These are phyloP conservation scores for Montipora efflorescens DNA, from an alignment of 64 coral and sea anemone species.

Conservation along the genomic window DNA sequence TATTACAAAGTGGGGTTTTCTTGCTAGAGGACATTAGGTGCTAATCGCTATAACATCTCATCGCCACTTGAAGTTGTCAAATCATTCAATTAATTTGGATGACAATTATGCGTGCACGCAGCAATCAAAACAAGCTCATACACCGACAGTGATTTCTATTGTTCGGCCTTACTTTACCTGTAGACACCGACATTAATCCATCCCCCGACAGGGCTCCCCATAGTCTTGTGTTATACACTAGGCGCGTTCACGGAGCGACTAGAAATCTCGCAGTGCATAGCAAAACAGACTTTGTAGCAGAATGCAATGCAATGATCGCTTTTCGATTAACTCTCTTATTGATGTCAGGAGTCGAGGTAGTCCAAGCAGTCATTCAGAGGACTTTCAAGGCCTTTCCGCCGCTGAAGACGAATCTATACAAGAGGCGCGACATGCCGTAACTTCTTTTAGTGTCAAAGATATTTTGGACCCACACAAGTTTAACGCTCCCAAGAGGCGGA, in stretches of 20 bases:
- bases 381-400: conserved; percentile 56
- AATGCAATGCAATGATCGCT: conserved; percentile 85
- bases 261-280: conserved; percentile 51
- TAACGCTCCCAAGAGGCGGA: conserved; percentile 54
- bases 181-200: conserved; percentile 93
- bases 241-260: background rate
- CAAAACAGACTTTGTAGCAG: conserved; percentile 32
- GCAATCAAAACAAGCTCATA: conserved; percentile 94
- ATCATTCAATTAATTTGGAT: conserved; percentile 99
- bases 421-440: conserved; percentile 78
- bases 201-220: conserved; percentile 74
- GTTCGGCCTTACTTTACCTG: conserved; percentile 82
- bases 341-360: conserved; percentile 46
- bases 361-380: conserved; percentile 57
- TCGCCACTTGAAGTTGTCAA: conserved; percentile 95
- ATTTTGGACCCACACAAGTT: conserved; percentile 98
- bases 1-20: conserved; percentile 70
- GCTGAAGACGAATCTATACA: conserved; percentile 66
- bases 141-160: conserved; percentile 85
- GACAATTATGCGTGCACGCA: conserved; percentile 88
- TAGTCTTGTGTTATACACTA: conserved; percentile 27
- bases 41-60: conserved; percentile 97
- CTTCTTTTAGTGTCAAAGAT: conserved; percentile 98
- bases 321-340: conserved; percentile 82
- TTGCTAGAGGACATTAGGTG: conserved; percentile 92